phyloP scores from a whole-genome alignment of 2,888 invertebrate species.

The Argyresthia albistria region DNA sequence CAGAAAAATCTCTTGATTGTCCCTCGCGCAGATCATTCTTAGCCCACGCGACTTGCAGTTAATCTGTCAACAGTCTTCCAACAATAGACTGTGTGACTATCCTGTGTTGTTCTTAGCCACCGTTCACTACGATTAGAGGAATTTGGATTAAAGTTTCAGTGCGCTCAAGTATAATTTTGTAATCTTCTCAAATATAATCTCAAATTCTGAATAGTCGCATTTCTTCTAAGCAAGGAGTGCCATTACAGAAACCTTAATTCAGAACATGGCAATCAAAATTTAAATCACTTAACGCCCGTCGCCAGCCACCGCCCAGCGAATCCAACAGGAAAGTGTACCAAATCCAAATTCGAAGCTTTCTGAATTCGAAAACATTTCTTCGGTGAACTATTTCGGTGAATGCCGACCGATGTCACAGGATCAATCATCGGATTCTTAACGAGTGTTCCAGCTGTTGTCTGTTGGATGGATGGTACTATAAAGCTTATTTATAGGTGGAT shows the following conservation, averaged over 20 bases:
- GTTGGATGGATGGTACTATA: conserved; percentile 62
- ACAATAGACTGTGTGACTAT: neutral
- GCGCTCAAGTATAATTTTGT: too few species aligned
- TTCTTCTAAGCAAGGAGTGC: too few species aligned
- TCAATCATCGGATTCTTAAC: conserved; percentile 67
- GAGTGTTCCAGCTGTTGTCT: conserved; percentile 58
- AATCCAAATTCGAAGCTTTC: neutral
- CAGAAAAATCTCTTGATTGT: neutral
- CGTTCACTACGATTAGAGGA: too few species aligned
- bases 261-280: too few species aligned
- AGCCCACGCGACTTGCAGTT: neutral
- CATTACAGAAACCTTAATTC: too few species aligned
- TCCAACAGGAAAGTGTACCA: too few species aligned
- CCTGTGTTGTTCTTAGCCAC: too few species aligned
- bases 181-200: too few species aligned
- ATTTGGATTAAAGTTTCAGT: too few species aligned
- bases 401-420: conserved; percentile 29
- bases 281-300: too few species aligned
- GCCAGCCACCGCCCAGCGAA: too few species aligned
- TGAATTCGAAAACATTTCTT: neutral
- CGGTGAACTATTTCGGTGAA: conserved; percentile 2
- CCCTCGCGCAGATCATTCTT: neutral
- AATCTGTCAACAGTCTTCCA: neutral
- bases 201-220: too few species aligned
- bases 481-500: conserved; percentile 60